A percentile compares a stretch with the other conserved stretches of the same genome.
These are phyloP conservation scores for Dicyrtoma fusca DNA, from an alignment of 2,888 invertebrate species.

Conservation along the genomic window DNA sequence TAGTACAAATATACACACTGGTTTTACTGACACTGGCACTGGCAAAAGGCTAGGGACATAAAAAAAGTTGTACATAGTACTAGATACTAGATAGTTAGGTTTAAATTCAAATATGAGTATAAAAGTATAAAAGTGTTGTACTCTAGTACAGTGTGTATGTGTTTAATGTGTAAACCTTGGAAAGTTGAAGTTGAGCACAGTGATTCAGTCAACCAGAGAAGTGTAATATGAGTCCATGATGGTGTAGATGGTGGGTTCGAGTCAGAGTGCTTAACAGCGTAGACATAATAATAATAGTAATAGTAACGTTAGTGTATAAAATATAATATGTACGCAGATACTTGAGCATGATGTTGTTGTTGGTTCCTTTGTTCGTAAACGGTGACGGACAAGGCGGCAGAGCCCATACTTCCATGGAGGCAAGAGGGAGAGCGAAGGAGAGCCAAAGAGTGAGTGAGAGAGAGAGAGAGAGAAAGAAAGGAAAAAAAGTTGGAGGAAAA, in stretches of 20 bases:
- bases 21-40: too few species aligned
- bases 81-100: too few species aligned
- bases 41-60: too few species aligned
- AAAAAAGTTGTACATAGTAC: too few species aligned
- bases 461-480: slow-evolving; percentile 25
- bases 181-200: not conserved
- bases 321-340: slow-evolving; percentile 3
- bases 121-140: too few species aligned
- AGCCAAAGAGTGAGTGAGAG: slow-evolving; percentile 19
- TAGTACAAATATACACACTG: too few species aligned
- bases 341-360: slow-evolving; percentile 23
- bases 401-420: not conserved
- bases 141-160: too few species aligned
- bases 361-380: slow-evolving; percentile 29
- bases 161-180: slow-evolving; percentile 6
- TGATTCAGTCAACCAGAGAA: slow-evolving; percentile 1
- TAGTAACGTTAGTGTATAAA: not conserved
- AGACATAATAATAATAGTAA: slow-evolving; percentile 4
- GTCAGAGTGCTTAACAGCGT: not conserved
- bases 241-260: not conserved
- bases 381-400: slow-evolving; percentile 5
- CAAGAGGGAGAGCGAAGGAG: slow-evolving; percentile 18
- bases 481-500: slow-evolving; percentile 36
- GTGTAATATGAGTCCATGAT: not conserved
- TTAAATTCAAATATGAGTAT: too few species aligned